Evolutionary conservation across 2,888 invertebrate species (phyloP), one percentile per base, ranked within the genome.

Genomic region (Pristionchus exspectatus): DNA sequence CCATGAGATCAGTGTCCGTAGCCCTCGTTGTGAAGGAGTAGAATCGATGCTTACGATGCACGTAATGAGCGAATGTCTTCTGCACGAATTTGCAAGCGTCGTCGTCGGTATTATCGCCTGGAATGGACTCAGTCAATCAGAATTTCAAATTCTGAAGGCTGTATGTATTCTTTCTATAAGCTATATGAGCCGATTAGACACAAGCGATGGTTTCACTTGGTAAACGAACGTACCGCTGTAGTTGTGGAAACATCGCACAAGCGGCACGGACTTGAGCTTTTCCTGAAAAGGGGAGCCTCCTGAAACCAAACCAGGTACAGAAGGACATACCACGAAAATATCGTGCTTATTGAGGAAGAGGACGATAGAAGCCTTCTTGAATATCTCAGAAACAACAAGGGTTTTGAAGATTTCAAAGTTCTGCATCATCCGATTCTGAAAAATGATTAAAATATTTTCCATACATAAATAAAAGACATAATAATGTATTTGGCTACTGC

Each of bases 311-410:
- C n/a, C n/a, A 63, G 3, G 10, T 21, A 0, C n/a, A n/a, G 21
- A 21, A 38, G 69, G 14, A 85, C 85, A 95, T 87, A 95, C 94
- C 54, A 93, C 91, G 91, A 95, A 95, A 27, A 95, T 92, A 91
- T 95, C 95, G 87, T 91, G 91, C 81, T 93, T 93, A 91, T 93
- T 93, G 38, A 93, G 90, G 86, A 93, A 93, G n/a, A 93, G 92
- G 9, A 95, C 94, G 89, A 95, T 94, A 72, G 95, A 95, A 7
- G 95, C 95, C 87, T 95, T 94, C 90, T 94, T 94, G 87, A 95
- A 94, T 90, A 95, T 95, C 54, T 94, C 94, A 89, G 95, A 95
- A 33, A 90, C 93, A 2, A 93, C 93, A 56, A 95, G 95, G 54
- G 95, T 95, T 77, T 94, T 93, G 91, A 92, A 93, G 30, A 93